Evolutionary conservation across 2,113 vertebrate genomes (phyloP), one percentile per base, ranked within the genome.

Genomic region (Scolopax mira): DNA sequence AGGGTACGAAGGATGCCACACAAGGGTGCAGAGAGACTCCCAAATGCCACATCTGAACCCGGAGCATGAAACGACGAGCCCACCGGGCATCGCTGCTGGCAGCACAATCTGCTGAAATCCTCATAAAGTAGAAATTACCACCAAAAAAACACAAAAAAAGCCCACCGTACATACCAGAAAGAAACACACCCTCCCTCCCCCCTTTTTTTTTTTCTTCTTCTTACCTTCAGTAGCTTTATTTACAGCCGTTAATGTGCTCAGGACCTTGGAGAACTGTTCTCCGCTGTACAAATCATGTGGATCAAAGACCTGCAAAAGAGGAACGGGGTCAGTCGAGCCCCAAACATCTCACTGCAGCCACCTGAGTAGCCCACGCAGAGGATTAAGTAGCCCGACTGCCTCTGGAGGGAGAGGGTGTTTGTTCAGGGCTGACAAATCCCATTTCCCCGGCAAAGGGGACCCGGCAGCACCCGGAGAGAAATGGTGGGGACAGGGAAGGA

Each of bases 211-310:
- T 48, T 23, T 23, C 16, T 44, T 58, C 48, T 24, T 24, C 98
- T 98, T 98, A 99, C 99, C 99, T 99, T 99, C 99, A 13, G 98
- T 99, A 60, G 99, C 99, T 96, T 99, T 99, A 98, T 98, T 99
- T 94, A 99, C 94, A 78, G 99, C 99, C 95, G 98, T 97, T 94
- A 99, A 98, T 13, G 99, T 99, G 73, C 96, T 98, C 96, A 99
- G 96, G 69, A 99, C 98, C 96, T 99, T 99, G 96, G 97, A 97
- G 97, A 99, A 99, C 90, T 98, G 98, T 94, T 98, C 98, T n/a
- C 99, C 99, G 16, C 97, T 97, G 97, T 99, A 99, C 82, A 99
- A 97, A 94, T 99, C 98, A 88, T 98, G 98, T 8, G 99, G 98
- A 92, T 99, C 99, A 98, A 99, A 99, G 27, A 98, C 98, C 99